Conservation (phyloP, 2,797 vertebrate genomes). For the Podarcis siculus region DNA sequence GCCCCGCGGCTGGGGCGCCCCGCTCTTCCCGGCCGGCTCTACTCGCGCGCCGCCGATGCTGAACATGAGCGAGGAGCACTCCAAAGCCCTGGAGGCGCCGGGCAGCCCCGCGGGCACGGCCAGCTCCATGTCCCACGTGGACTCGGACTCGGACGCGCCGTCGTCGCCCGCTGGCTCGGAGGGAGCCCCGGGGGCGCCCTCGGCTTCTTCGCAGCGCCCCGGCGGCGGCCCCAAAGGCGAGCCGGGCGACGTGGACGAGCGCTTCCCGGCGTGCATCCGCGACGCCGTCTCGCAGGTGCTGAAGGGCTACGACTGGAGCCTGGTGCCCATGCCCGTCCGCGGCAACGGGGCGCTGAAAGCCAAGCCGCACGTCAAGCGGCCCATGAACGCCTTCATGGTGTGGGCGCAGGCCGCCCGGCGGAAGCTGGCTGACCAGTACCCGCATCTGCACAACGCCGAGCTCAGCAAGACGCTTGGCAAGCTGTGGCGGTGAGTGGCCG, state of each 20-base stretch:
- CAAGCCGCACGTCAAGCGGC: constrained; percentile 95
- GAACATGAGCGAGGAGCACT: constrained; percentile 92
- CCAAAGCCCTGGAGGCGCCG: constrained; percentile 86
- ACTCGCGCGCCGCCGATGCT: constrained; percentile 74
- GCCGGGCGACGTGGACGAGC: constrained; percentile 87
- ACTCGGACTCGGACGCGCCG: constrained; percentile 94
- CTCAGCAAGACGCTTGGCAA: constrained; percentile 97
- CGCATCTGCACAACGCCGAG: constrained; percentile 95
- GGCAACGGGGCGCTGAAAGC: constrained; percentile 89
- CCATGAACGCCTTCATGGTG: constrained; percentile 99
- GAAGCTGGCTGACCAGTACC: constrained; percentile 94
- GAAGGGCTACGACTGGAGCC: constrained; percentile 97
- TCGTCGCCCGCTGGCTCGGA: constrained; percentile 86
- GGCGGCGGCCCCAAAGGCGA: constrained; percentile 82
- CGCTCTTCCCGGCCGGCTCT: no score
- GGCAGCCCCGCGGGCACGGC: constrained; percentile 91
- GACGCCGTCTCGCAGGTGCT: constrained; percentile 97
- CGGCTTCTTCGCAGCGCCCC: constrained; percentile 38
- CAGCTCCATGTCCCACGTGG: constrained; percentile 90
- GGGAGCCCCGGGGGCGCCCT: constrained; percentile 75
- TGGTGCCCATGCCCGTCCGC: constrained; percentile 94
- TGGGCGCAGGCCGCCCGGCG: constrained; percentile 94
- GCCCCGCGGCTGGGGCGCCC: not conserved
- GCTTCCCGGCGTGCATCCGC: constrained; percentile 96
- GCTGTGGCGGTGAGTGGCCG: constrained; percentile 89